Conservation (phyloP, 2,797 vertebrate species). For the Podargus strigoides region DNA sequence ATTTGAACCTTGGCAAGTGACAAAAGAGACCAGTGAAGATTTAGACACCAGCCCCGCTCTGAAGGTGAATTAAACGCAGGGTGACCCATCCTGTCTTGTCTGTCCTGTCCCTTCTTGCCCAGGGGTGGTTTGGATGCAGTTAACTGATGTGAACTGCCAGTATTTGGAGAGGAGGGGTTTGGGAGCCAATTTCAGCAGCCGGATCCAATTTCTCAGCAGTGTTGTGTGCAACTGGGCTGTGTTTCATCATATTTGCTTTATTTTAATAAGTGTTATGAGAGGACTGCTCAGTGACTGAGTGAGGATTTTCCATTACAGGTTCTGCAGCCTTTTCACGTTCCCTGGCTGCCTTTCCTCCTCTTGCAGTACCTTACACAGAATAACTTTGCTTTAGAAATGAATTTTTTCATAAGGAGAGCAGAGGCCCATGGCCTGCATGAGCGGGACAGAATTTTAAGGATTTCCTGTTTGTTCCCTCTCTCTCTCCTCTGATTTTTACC, state of each 20-base stretch:
- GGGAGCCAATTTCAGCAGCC: neutral
- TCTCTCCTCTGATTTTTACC: neutral
- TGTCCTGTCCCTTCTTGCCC: neutral
- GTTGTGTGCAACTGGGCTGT: neutral
- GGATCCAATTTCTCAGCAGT: neutral
- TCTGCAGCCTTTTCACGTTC: neutral
- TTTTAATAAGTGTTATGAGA: neutral
- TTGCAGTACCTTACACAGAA: neutral
- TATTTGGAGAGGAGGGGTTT: neutral
- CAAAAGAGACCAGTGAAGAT: neutral
- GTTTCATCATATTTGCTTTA: conserved; percentile 25
- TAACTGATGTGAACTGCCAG: neutral
- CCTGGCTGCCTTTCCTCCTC: neutral
- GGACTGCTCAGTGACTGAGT: neutral
- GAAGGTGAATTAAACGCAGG: neutral
- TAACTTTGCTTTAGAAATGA: neutral
- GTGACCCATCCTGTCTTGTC: neutral
- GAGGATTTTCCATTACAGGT: conserved; percentile 32
- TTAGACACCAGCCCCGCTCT: neutral
- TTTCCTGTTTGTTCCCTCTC: neutral
- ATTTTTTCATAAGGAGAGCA: neutral
- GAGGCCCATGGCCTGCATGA: neutral
- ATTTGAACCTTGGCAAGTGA: neutral
- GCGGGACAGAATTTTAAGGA: neutral
- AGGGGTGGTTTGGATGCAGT: neutral